Evolutionary conservation across 2,797 vertebrate genomes (phyloP).

Genomic region (Melanogrammus aeglefinus): DNA sequence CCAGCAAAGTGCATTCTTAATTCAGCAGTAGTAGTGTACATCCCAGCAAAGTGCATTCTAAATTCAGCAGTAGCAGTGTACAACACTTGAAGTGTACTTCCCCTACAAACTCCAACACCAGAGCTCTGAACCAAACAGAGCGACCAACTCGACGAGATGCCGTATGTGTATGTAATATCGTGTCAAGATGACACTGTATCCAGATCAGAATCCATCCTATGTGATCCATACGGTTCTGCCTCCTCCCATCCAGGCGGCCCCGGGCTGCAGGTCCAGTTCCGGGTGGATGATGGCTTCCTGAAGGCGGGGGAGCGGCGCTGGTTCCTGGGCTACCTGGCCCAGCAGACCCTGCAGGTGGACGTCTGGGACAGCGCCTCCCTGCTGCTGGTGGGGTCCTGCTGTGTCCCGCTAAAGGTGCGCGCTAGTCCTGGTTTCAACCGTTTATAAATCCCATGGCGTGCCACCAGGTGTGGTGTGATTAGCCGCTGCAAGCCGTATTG

Average conservation of each 20-base stretch:
- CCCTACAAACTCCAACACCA: no score
- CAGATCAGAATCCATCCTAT: not conserved
- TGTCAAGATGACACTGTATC: not conserved
- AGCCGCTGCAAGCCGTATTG: no score
- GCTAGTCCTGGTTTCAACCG: no score
- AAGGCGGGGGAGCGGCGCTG: conserved; percentile 80
- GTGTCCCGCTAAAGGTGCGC: conserved; percentile 85
- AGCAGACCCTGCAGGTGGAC: conserved; percentile 87
- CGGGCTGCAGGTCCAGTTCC: conserved; percentile 84
- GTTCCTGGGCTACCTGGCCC: conserved; percentile 85
- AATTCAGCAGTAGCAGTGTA: no score
- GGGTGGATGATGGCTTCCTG: conserved; percentile 78
- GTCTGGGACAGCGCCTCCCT: conserved; percentile 91
- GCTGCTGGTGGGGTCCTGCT: conserved; percentile 87
- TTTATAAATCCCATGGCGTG: no score
- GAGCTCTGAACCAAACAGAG: not conserved
- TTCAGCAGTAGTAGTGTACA: no score
- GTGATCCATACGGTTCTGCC: not conserved
- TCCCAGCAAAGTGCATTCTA: no score
- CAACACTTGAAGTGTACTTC: no score
- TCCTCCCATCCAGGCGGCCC: conserved; percentile 68
- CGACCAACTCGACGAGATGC: no score
- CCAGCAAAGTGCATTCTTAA: no score
- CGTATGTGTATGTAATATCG: no score
- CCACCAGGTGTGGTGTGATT: no score